Evolutionary conservation across 2,797 vertebrate species (phyloP).

Genomic region (Chiroxiphia lanceolata): DNA sequence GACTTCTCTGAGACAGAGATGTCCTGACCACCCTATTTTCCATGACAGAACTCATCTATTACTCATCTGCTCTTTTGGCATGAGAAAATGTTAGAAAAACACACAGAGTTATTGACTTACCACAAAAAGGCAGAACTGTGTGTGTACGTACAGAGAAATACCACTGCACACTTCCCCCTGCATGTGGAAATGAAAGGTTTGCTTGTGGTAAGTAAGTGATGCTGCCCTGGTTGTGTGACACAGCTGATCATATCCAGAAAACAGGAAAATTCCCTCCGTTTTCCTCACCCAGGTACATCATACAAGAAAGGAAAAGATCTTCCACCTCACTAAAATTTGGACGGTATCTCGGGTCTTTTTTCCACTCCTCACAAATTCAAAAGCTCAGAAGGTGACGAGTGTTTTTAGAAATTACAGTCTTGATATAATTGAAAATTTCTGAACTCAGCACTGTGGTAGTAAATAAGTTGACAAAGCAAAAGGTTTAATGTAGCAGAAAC

Average conservation of each 20-base stretch:
- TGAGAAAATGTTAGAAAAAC: slow-evolving; percentile 21
- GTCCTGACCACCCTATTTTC: not conserved
- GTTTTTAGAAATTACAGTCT: not conserved
- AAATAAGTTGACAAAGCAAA: not conserved
- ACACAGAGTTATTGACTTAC: not conserved
- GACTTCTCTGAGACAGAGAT: not conserved
- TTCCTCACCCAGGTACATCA: not conserved
- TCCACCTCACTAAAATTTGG: fast-evolving
- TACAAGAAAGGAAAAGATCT: not conserved
- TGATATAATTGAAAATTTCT: not conserved
- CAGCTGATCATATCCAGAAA: not conserved
- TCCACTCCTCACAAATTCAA: not conserved
- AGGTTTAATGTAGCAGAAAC: not conserved
- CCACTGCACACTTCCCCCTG: not conserved
- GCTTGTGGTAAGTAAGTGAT: not conserved
- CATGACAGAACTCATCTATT: not conserved
- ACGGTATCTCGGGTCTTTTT: not conserved
- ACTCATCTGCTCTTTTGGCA: slow-evolving; percentile 7
- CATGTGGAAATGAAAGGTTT: not conserved
- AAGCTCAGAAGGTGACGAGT: not conserved
- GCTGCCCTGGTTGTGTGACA: not conserved
- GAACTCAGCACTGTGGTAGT: not conserved
- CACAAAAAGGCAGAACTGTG: not conserved
- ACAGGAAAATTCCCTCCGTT: not conserved
- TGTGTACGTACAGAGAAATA: not conserved